Percentiles rank a stretch among this genome's conserved stretches.
Conservation (phyloP, 2,888 invertebrate species). For the Pyralis farinalis region DNA sequence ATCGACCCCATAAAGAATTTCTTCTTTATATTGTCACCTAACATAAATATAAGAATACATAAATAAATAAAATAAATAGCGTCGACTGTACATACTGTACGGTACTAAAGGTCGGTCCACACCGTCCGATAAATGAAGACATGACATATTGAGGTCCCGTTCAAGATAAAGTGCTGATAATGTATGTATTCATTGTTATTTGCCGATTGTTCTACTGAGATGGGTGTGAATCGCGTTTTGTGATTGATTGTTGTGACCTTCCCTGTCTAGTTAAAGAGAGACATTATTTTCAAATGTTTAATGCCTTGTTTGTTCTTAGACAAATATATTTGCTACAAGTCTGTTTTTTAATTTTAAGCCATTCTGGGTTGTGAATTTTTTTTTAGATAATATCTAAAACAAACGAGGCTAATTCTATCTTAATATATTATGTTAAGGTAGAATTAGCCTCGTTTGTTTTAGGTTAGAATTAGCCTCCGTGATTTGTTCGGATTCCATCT, state of each 20-base stretch:
- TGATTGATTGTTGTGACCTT: slow-evolving; percentile 9
- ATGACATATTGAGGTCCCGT: slow-evolving; percentile 63
- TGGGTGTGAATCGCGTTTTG: slow-evolving; percentile 7
- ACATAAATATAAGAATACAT: no score
- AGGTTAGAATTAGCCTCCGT: no score
- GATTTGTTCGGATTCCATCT: no score
- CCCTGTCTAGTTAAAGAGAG: not conserved
- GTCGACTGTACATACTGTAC: slow-evolving; percentile 1
- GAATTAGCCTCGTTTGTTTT: no score
- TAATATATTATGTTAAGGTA: no score
- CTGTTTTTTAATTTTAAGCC: no score
- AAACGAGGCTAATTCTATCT: no score
- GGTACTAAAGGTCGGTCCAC: slow-evolving; percentile 41
- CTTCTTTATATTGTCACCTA: no score
- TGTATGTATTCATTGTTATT: slow-evolving; percentile 52
- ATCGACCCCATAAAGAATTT: no score
- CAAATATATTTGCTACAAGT: not conserved
- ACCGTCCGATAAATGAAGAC: slow-evolving; percentile 57
- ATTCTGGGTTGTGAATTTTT: no score
- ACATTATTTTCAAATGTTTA: not conserved
- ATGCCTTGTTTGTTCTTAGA: not conserved
- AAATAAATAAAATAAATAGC: no score
- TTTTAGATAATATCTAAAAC: no score
- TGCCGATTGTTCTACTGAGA: slow-evolving; percentile 8
- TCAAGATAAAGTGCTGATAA: slow-evolving; percentile 52